These are phyloP conservation scores for Cheilosia urbana DNA, from an alignment of 2,888 invertebrate species.

Conservation along the genomic window DNA sequence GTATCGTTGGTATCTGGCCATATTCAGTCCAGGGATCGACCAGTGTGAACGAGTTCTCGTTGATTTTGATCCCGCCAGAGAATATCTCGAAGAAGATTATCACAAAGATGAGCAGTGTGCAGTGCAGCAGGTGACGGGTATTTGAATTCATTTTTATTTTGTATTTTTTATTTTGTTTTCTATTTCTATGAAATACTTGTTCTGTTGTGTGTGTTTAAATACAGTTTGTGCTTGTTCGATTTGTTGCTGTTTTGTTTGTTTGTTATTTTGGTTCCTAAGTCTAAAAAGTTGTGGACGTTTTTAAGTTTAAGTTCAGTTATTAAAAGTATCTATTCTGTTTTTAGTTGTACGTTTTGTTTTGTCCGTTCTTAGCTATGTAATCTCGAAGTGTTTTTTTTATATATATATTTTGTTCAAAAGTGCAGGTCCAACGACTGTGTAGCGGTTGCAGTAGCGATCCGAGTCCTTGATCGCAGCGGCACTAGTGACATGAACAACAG, in stretches of 20 bases:
- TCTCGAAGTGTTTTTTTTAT: conserved; percentile 34
- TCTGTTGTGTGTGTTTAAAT: conserved; percentile 17
- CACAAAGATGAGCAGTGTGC: conserved; percentile 89
- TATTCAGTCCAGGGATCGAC: conserved; percentile 93
- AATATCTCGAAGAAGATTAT: conserved; percentile 90
- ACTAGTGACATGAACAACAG: conserved; percentile 68
- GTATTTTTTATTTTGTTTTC: not conserved
- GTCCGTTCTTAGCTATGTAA: conserved; percentile 65
- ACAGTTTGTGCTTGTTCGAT: conserved; percentile 66
- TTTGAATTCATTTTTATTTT: conserved; percentile 81
- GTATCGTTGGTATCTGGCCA: conserved; percentile 89
- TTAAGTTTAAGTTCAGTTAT: conserved; percentile 17
- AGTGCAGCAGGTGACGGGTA: conserved; percentile 92
- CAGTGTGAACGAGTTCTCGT: conserved; percentile 85
- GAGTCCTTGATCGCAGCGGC: conserved; percentile 42
- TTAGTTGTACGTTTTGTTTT: conserved; percentile 43
- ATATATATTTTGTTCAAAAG: conserved; percentile 52
- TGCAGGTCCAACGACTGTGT: conserved; percentile 30
- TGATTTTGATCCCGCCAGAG: conserved; percentile 87
- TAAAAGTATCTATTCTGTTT: conserved; percentile 36
- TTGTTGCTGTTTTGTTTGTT: conserved; percentile 46
- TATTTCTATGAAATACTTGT: conserved; percentile 37
- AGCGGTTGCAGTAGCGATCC: conserved; percentile 5
- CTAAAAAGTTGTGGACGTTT: conserved; percentile 63
- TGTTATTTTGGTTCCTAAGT: conserved; percentile 6